Percentiles rank a stretch among this genome's conserved stretches.
These are phyloP conservation scores for Parnassius mnemosyne DNA, from an alignment of 2,888 invertebrate species.

Conservation along the genomic window DNA sequence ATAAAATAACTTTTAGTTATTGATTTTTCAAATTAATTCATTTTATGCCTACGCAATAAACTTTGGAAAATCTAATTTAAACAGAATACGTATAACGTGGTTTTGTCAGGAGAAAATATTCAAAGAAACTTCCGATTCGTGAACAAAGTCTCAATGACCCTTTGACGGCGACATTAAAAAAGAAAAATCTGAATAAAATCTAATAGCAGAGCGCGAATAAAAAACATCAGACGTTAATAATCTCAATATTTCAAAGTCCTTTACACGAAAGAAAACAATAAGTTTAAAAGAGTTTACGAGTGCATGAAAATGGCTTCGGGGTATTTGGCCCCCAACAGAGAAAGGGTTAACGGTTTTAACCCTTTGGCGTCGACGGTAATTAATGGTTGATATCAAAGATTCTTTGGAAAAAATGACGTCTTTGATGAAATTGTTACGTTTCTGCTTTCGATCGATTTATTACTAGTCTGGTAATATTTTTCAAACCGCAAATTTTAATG, in stretches of 20 bases:
- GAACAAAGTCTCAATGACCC: constrained; percentile 29
- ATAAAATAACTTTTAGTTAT: too few relatives aligned
- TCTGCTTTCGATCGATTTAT: constrained; percentile 27
- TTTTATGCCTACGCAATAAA: background rate
- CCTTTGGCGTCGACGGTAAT: constrained; percentile 69
- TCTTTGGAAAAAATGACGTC: constrained; percentile 47
- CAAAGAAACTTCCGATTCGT: constrained; percentile 22
- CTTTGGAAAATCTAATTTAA: constrained; percentile 2
- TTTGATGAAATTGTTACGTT: constrained; percentile 60
- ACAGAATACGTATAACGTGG: constrained; percentile 19
- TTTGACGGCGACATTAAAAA: constrained; percentile 31
- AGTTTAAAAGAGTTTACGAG: constrained; percentile 66
- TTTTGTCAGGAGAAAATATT: constrained; percentile 14
- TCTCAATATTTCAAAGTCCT: constrained; percentile 72
- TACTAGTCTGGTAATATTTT: constrained; percentile 10
- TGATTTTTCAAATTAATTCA: too few relatives aligned
- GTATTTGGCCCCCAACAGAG: constrained; percentile 49
- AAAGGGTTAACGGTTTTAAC: constrained; percentile 69
- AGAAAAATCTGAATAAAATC: constrained; percentile 32
- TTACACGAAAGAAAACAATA: constrained; percentile 72
- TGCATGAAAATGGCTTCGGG: constrained; percentile 64
- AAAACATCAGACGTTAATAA: constrained; percentile 72
- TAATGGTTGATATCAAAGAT: constrained; percentile 65
- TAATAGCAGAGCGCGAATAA: constrained; percentile 34
- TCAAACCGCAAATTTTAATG: too few relatives aligned